A percentile compares a stretch with the other conserved stretches of the same genome.
These are phyloP conservation scores for Pristionchus mayeri DNA, from an alignment of 2,888 invertebrate species.

Conservation along the genomic window DNA sequence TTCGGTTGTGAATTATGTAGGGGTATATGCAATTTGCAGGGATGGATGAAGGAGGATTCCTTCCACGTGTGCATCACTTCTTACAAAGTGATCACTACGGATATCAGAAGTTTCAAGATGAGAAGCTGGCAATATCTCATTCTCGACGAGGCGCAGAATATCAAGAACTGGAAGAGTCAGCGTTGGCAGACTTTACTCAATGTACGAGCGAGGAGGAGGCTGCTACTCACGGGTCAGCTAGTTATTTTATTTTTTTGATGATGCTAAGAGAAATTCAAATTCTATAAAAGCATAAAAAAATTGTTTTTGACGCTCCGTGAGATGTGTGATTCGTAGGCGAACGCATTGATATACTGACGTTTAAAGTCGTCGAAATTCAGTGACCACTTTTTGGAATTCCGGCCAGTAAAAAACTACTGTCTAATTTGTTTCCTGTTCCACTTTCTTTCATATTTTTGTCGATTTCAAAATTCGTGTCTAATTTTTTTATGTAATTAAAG, in stretches of 20 bases:
- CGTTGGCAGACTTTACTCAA: conserved; percentile 96
- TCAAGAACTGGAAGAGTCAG: conserved; percentile 99
- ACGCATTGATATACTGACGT: neutral
- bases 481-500: too few relatives aligned
- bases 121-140: conserved; percentile 96
- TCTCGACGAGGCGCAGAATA: conserved; percentile 96
- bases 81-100: conserved; percentile 90
- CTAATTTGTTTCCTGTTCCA: too few relatives aligned
- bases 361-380: too few relatives aligned
- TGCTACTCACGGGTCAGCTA: conserved; percentile 87
- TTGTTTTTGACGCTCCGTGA: too few relatives aligned
- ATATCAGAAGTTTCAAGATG: conserved; percentile 93
- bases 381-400: too few relatives aligned
- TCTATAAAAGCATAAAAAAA: too few relatives aligned
- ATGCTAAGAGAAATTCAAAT: neutral
- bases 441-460: too few relatives aligned
- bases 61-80: conserved; percentile 84
- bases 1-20: too few relatives aligned
- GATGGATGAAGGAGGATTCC: conserved; percentile 98
- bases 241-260: too few relatives aligned
- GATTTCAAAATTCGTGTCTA: too few relatives aligned
- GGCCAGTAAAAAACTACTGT: too few relatives aligned
- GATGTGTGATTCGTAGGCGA: neutral
- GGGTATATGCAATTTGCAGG: conserved; percentile 77
- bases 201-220: conserved; percentile 91